Base-by-base conservation (phyloP, 2,797 vertebrate genomes). In the Danio jaintianensis region DNA sequence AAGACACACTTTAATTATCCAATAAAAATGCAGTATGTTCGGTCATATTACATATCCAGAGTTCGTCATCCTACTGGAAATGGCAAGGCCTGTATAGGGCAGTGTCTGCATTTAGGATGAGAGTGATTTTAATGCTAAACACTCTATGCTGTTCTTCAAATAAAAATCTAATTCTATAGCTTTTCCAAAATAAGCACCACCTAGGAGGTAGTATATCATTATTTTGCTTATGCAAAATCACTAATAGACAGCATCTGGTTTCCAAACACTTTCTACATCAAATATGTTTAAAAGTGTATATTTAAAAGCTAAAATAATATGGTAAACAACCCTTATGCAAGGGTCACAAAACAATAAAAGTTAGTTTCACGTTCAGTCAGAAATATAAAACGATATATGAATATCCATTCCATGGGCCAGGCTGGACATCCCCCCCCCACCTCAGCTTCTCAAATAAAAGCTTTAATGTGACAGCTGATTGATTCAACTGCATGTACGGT, bases 371-470 rank as follows among this genome's bases (percentile, higher is more conserved):
- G 2, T 75, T 50, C n/a, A 40, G 70, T 50, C 71, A 36, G 4
- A 18, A 75, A 62, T 11, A 40, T 38, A 45, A 42, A 53, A 63
- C 18, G 18, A 70, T 70, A 50, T 43, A 62, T 42, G 67, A 69
- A 50, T 64, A 38, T 77, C 53, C 58, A 66, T 20, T 69, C 11
- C 66, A 62, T 77, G 74, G 68, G 42, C 64, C 53, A 38, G 22
- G 70, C 18, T 22, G 52, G 73, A 52, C 73, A 52, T 29, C 74
- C 68, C 43, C 75, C 52, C 66, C 20, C 40, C 29, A 70, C 29
- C 67, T 20, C 8, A 66, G 22, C 61, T 72, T 48, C 42, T 63
- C 81, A 78, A 82, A 82, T 82, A 72, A 78, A 82, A 78, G 75
- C 75, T 66, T 72, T 72, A 63, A 78, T 59, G 58, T 72, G 81